A percentile compares a stretch with the other conserved stretches of the same genome.
These are phyloP conservation scores for Ondatra zibethicus DNA, from an alignment of 2,113 vertebrate genomes.

Conservation along the genomic window DNA sequence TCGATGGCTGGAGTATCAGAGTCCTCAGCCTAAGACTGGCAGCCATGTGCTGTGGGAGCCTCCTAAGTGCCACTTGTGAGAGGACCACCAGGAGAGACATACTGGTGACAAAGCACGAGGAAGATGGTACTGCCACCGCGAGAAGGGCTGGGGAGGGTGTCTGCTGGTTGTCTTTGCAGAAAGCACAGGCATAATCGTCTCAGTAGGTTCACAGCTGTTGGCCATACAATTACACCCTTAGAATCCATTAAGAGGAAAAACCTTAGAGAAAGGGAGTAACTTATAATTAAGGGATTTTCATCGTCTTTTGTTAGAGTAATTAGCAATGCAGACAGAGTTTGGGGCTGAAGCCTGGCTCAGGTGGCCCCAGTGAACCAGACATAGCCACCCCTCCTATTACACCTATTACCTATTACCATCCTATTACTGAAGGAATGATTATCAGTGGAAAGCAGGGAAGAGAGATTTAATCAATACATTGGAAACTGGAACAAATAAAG, in stretches of 20 bases:
- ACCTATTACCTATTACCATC: no score
- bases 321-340: background rate
- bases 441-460: background rate
- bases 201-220: background rate
- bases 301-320: background rate
- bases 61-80: background rate
- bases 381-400: no score
- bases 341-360: background rate
- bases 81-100: background rate
- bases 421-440: no score
- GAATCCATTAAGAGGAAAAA: background rate
- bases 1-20: background rate
- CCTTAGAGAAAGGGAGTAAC: background rate
- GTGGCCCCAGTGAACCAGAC: background rate
- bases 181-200: background rate
- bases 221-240: background rate
- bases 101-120: background rate
- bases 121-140: background rate
- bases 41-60: background rate
- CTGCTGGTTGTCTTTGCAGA: background rate
- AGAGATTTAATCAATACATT: background rate
- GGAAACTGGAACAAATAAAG: background rate
- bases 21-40: background rate
- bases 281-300: slow-evolving; percentile 35
- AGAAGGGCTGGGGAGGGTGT: background rate